These are phyloP conservation scores for Arctia plantaginis DNA, from an alignment of 2,888 invertebrate genomes.

Conservation along the genomic window DNA sequence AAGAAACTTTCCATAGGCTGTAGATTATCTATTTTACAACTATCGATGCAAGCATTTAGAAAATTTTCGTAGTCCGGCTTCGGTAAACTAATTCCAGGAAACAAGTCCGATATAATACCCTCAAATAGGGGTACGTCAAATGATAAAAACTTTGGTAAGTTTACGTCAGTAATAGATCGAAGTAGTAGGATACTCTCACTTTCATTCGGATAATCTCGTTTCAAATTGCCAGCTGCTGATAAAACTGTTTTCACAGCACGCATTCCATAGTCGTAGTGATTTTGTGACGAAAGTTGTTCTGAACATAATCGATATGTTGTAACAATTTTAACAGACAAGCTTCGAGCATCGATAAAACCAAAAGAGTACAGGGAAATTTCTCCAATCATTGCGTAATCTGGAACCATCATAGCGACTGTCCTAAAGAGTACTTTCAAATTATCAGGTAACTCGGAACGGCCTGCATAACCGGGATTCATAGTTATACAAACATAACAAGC, in stretches of 20 bases:
- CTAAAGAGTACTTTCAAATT: slow-evolving; percentile 95
- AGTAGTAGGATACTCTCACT: slow-evolving; percentile 93
- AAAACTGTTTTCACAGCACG: slow-evolving; percentile 95
- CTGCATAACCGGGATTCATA: slow-evolving; percentile 94
- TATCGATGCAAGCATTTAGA: slow-evolving; percentile 87
- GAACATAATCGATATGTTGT: slow-evolving; percentile 94
- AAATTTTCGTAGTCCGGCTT: slow-evolving; percentile 91
- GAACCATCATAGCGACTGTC: slow-evolving; percentile 96
- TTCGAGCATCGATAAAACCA: slow-evolving; percentile 92
- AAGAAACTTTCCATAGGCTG: slow-evolving; percentile 92
- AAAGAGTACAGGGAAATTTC: slow-evolving; percentile 95
- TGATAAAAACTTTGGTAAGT: slow-evolving; percentile 95
- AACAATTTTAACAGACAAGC: slow-evolving; percentile 93
- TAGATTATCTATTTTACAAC: slow-evolving; percentile 89
- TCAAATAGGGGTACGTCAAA: slow-evolving; percentile 95
- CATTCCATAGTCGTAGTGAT: slow-evolving; percentile 96
- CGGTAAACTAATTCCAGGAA: slow-evolving; percentile 92
- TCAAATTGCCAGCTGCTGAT: slow-evolving; percentile 94
- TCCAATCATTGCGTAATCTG: slow-evolving; percentile 95
- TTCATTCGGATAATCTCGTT: slow-evolving; percentile 91
- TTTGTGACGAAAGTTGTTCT: slow-evolving; percentile 93
- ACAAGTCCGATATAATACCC: slow-evolving; percentile 97
- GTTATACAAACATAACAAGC: slow-evolving; percentile 93
- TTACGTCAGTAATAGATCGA: slow-evolving; percentile 95
- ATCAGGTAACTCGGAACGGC: slow-evolving; percentile 93